A percentile compares a stretch with the other conserved stretches of the same genome.
phyloP scores from a whole-genome alignment of 1,140 invertebrate species.

The Melanaphis sacchari region DNA sequence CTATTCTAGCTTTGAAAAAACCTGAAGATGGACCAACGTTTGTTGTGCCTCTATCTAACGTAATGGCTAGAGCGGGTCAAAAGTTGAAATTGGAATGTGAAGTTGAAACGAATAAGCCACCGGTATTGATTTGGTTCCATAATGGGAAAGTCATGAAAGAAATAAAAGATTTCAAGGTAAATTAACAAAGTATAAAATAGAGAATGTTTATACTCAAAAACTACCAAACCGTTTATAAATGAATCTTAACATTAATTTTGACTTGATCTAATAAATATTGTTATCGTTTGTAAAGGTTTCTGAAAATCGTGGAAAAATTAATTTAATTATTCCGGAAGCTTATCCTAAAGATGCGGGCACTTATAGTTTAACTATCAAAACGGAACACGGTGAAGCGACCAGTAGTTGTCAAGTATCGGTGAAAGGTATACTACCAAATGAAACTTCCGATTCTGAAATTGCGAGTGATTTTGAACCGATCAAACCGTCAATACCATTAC shows the following conservation, averaged over 20 bases:
- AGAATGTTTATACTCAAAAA: too few species aligned
- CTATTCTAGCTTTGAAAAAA: neutral
- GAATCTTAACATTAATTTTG: too few species aligned
- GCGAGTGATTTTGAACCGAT: constrained; percentile 75
- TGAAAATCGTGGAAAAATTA: constrained; percentile 65
- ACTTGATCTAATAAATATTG: too few species aligned
- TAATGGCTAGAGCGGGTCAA: constrained; percentile 72
- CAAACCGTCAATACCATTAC: constrained; percentile 76
- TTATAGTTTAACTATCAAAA: constrained; percentile 72
- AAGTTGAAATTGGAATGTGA: constrained; percentile 75
- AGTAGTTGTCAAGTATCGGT: constrained; percentile 74
- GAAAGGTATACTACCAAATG: constrained; percentile 73
- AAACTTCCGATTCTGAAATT: constrained; percentile 77
- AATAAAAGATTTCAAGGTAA: constrained; percentile 66
- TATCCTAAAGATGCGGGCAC: constrained; percentile 76
- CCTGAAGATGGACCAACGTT: constrained; percentile 68
- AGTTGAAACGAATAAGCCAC: constrained; percentile 70
- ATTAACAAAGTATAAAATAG: neutral
- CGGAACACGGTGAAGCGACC: constrained; percentile 71
- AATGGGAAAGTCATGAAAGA: constrained; percentile 72
- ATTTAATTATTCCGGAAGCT: constrained; percentile 73
- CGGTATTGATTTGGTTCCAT: constrained; percentile 71
- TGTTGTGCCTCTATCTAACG: constrained; percentile 68
- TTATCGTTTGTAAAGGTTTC: constrained; percentile 20
- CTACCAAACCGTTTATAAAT: too few species aligned